Base-by-base conservation (phyloP, 2,888 invertebrate genomes). In the Morpho deidamia region DNA sequence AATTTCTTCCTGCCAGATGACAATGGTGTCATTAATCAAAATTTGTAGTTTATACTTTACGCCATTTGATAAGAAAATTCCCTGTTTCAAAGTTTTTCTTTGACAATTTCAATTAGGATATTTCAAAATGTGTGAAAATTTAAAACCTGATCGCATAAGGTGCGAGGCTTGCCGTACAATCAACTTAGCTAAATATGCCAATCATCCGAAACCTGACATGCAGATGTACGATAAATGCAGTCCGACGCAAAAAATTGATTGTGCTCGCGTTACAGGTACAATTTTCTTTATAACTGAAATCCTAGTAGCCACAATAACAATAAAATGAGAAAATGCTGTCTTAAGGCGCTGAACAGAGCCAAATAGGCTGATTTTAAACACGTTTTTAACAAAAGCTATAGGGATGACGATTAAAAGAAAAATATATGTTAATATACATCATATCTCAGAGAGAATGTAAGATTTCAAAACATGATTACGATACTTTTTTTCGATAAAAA, bases 121-220 rank as follows among this genome's bases (percentile, higher is more conserved):
- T 49, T 1, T 5, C 38, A 71, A 63, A 64, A 84, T 83, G 84
- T 77, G 80, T 69, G 78, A 76, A n/a, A 76, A 77, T 54, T 46
- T 76, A 39, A 71, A 71, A 11, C 56, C 68, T 8, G 70, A 71
- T 9, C 74, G 77, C 12, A 61, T 64, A 55, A 65, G 69, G 33
- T 87, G 87, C 69, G 83, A 85, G 42, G 72, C 78, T 0, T 87
- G 86, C 55, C 80, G 86, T 4, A 89, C 88, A 8, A 89, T 89
- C 46, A 89, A 89, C 62, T 60, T 89, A 56, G 88, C 88, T 0
- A 81, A 80, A 42, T 71, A 77, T 11, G 61, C 70, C 1, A 72
- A 74, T 7, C 72, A 74, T 0, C 69, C 76, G 0, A 86, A 86
- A 42, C 84, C 85, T 1, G 74, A 86, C 55, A 86, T 88, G 86